A percentile compares a stretch with the other conserved stretches of the same genome.
Conservation (phyloP, 35 echinoderm and acorn worm species). For the Apostichopus japonicus region DNA sequence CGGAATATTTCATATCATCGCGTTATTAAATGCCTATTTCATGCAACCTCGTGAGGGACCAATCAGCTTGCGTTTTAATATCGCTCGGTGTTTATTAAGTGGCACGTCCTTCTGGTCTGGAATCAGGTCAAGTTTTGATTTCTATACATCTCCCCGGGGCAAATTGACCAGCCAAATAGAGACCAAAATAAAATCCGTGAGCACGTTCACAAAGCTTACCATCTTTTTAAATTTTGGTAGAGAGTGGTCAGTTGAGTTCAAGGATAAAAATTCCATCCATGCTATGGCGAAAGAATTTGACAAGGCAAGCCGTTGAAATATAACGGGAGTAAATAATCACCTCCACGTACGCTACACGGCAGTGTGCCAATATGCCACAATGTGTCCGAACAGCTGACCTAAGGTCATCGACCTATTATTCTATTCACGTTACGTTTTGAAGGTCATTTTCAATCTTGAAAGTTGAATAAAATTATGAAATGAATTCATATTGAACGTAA, state of each 20-base stretch:
- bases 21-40: no score
- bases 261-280: constrained; percentile 7
- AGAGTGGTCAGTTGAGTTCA: constrained; percentile 18
- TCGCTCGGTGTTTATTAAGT: background rate
- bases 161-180: constrained; percentile 24
- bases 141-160: background rate
- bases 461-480: no score
- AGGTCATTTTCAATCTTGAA: no score
- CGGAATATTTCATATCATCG: no score
- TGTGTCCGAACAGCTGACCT: background rate
- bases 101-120: background rate
- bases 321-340: background rate
- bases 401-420: background rate
- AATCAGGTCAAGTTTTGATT: constrained; percentile 17
- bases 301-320: background rate
- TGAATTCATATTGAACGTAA: no score
- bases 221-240: background rate
- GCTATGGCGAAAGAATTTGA: background rate
- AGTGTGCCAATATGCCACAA: no score
- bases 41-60: background rate
- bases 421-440: no score
- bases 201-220: constrained; percentile 7
- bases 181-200: background rate
- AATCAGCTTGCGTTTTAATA: no score
- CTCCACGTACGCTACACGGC: background rate